Conservation (phyloP, 1,140 invertebrate genomes). For the Trigoniulus corallinus region DNA sequence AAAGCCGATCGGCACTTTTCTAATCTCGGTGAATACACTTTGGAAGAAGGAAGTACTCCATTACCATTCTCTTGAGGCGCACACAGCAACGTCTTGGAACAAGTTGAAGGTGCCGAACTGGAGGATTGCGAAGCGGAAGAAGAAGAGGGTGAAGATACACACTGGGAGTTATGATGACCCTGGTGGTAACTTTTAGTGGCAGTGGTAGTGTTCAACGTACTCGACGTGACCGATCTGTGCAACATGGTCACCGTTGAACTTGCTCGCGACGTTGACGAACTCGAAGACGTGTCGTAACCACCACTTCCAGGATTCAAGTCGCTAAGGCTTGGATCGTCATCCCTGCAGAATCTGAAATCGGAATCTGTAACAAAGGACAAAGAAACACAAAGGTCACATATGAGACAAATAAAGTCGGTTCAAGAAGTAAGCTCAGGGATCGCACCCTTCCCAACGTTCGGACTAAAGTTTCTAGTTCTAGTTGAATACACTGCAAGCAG, state of each 20-base stretch:
- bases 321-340: not conserved
- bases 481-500: not conserved
- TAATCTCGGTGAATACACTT: not conserved
- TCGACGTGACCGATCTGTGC: not conserved
- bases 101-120: not conserved
- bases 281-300: not conserved
- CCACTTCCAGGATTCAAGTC: not conserved
- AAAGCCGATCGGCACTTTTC: slow-evolving; percentile 1
- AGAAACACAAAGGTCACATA: not conserved
- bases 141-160: not conserved
- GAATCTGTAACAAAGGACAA: not conserved
- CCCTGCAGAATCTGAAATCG: not conserved
- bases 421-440: too few species aligned
- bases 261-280: slow-evolving; percentile 3
- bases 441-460: not conserved
- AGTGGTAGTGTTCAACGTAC: not conserved
- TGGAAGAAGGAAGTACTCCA: not conserved
- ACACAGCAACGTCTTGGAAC: not conserved
- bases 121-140: not conserved
- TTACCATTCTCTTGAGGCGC: not conserved
- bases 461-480: not conserved
- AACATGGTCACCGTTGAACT: not conserved
- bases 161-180: not conserved
- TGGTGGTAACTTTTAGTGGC: not conserved
- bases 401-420: too few species aligned